phyloP scores from a whole-genome alignment of 2,113 vertebrate species.

The Ictidomys tridecemlineatus region DNA sequence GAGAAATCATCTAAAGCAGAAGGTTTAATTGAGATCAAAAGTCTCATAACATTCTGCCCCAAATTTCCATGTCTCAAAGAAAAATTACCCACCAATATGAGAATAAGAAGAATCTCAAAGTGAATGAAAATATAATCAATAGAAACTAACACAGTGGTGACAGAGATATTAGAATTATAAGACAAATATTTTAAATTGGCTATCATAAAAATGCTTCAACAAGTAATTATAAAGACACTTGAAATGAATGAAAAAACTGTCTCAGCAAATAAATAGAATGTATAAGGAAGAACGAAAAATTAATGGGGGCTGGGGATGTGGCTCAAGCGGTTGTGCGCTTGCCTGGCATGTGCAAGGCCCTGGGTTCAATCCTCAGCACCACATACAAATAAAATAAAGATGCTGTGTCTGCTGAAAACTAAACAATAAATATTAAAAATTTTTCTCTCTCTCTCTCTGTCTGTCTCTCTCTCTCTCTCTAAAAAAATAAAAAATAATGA shows the following conservation, averaged over 20 bases:
- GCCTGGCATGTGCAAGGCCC: too few relatives aligned
- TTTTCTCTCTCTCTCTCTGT: too few relatives aligned
- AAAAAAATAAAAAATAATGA: background rate
- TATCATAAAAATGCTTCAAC: background rate
- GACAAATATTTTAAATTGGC: slow-evolving; percentile 41
- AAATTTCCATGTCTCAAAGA: background rate
- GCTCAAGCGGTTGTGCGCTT: too few relatives aligned
- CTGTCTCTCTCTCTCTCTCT: too few relatives aligned
- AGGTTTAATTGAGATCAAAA: slow-evolving; percentile 11
- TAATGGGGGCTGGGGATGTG: too few relatives aligned
- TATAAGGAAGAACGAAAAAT: background rate
- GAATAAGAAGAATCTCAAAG: background rate
- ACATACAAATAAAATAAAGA: too few relatives aligned
- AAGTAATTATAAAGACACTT: background rate
- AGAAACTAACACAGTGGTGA: background rate
- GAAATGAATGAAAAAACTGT: background rate
- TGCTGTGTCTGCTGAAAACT: too few relatives aligned
- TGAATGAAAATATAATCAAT: background rate
- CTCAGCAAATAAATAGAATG: slow-evolving; percentile 25
- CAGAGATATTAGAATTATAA: background rate
- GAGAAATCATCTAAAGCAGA: background rate
- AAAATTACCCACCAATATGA: background rate
- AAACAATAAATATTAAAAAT: too few relatives aligned
- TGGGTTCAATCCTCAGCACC: too few relatives aligned
- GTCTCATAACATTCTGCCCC: background rate